Conservation (phyloP, 2,888 invertebrate species). For the Tryphoninae sp. region DNA sequence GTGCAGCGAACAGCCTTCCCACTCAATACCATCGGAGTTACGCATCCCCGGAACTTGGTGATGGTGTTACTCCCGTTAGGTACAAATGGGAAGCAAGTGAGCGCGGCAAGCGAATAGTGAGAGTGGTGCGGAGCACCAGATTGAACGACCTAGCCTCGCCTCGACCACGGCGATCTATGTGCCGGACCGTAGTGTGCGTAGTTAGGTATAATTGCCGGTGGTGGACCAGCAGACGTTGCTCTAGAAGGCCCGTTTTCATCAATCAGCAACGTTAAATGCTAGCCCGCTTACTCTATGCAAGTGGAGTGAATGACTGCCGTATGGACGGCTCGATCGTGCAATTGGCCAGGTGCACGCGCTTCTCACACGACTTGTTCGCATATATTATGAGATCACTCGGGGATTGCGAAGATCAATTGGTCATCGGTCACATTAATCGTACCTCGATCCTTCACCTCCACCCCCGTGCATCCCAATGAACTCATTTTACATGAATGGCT, state of each 20-base stretch:
- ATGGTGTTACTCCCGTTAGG: slow-evolving; percentile 77
- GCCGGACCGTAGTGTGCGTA: slow-evolving; percentile 75
- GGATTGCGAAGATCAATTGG: slow-evolving; percentile 57
- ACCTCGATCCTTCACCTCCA: neutral
- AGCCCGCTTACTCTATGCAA: slow-evolving; percentile 58
- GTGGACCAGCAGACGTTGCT: slow-evolving; percentile 75
- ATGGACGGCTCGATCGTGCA: slow-evolving; percentile 46
- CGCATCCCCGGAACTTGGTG: slow-evolving; percentile 74
- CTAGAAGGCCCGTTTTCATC: slow-evolving; percentile 79
- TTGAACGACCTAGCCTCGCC: slow-evolving; percentile 70
- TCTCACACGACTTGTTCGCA: slow-evolving; percentile 55
- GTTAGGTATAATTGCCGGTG: slow-evolving; percentile 79
- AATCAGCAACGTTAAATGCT: slow-evolving; percentile 79
- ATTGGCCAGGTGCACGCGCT: slow-evolving; percentile 51
- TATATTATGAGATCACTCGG: slow-evolving; percentile 62
- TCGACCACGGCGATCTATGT: slow-evolving; percentile 76
- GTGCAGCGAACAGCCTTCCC: slow-evolving; percentile 60
- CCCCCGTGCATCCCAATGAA: neutral
- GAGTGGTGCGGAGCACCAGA: slow-evolving; percentile 64
- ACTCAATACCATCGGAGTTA: slow-evolving; percentile 72
- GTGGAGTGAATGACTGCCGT: slow-evolving; percentile 47
- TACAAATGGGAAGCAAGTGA: slow-evolving; percentile 65
- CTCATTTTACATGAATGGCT: neutral
- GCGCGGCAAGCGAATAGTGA: slow-evolving; percentile 52
- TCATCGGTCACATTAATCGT: slow-evolving; percentile 50